Percentiles rank a stretch among this genome's conserved stretches.
These are phyloP conservation scores for Dorcus hopei DNA, from an alignment of 2,888 invertebrate genomes.

Conservation along the genomic window DNA sequence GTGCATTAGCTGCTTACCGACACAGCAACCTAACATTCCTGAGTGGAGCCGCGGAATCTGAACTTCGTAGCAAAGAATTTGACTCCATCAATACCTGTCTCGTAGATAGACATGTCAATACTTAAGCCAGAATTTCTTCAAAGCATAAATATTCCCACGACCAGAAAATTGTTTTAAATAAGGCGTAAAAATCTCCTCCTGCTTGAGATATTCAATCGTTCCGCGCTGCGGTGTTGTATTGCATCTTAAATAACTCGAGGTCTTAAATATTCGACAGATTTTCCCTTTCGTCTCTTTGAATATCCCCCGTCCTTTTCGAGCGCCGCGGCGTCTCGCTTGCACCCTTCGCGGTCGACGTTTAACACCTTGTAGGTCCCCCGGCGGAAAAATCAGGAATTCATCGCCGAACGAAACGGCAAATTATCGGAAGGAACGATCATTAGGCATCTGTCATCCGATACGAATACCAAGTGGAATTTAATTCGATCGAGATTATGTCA, in stretches of 20 bases:
- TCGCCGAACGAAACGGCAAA: constrained; percentile 23
- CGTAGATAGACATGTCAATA: not conserved
- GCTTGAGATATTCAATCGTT: too few species aligned
- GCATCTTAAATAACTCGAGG: too few species aligned
- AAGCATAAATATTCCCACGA: too few species aligned
- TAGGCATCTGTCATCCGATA: constrained; percentile 12
- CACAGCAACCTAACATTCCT: constrained; percentile 1
- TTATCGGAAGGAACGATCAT: constrained; percentile 29
- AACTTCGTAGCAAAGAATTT: constrained; percentile 4
- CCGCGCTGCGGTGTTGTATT: too few species aligned
- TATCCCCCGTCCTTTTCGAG: constrained; percentile 8
- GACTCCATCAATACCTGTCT: constrained; percentile 3
- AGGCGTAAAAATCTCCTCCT: too few species aligned
- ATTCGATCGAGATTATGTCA: constrained; percentile 12
- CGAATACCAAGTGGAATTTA: constrained; percentile 23
- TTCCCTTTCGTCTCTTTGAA: constrained; percentile 19
- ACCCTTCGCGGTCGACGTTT: constrained; percentile 1
- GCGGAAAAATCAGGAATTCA: constrained; percentile 23
- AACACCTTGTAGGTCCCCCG: constrained; percentile 14
- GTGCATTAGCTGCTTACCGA: not conserved
- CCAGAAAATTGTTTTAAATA: too few species aligned
- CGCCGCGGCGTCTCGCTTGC: not conserved
- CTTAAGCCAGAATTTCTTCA: not conserved
- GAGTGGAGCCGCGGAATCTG: not conserved
- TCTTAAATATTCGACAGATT: constrained; percentile 51